Evolutionary conservation across 1,140 invertebrate species (phyloP).

Genomic region (Calliopsis andreniformis): DNA sequence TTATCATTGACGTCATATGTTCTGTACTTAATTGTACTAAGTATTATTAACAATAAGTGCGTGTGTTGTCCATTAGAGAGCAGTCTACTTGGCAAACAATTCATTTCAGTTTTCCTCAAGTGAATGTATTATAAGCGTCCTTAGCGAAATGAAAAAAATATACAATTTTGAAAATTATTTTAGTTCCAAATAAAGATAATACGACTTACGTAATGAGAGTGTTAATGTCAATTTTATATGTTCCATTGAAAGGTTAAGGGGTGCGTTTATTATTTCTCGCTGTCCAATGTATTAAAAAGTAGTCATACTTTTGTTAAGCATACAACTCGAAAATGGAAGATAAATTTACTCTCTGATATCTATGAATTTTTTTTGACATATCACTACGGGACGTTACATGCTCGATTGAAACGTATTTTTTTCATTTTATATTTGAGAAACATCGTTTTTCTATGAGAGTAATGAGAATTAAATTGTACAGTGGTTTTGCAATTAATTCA

Average conservation of each 20-base stretch:
- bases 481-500: constrained; percentile 8
- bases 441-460: background rate
- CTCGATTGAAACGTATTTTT: background rate
- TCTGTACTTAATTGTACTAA: constrained; percentile 36
- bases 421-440: background rate
- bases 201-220: constrained; percentile 48
- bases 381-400: background rate
- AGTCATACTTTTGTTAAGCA: constrained; percentile 3
- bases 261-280: constrained; percentile 20
- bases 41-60: constrained; percentile 45
- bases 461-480: background rate
- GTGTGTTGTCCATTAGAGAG: constrained; percentile 24
- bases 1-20: constrained; percentile 8
- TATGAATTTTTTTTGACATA: constrained; percentile 5
- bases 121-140: constrained; percentile 18
- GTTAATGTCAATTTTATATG: constrained; percentile 39
- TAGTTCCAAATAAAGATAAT: constrained; percentile 42
- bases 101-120: constrained; percentile 15
- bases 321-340: background rate
- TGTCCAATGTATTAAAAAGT: background rate
- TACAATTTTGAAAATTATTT: constrained; percentile 24
- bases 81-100: constrained; percentile 31
- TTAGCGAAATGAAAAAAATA: background rate
- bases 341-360: background rate
- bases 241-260: constrained; percentile 42